A percentile compares a stretch with the other conserved stretches of the same genome.
Conservation (phyloP, 2,797 vertebrate genomes). For the Delichon dasypus region DNA sequence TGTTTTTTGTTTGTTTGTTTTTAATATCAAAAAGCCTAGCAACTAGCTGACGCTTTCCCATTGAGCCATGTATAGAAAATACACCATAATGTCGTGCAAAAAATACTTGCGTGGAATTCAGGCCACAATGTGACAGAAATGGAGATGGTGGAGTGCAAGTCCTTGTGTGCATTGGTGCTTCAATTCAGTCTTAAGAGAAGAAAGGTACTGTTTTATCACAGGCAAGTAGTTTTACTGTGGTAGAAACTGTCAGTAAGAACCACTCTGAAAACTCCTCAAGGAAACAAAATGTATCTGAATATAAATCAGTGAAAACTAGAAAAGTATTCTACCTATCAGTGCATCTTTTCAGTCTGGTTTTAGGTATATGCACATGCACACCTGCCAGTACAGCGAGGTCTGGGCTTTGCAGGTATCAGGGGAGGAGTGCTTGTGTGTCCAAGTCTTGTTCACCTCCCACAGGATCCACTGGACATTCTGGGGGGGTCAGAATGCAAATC, state of each 20-base stretch:
- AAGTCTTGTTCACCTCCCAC: neutral
- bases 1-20: neutral
- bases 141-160: neutral
- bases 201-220: neutral
- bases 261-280: neutral
- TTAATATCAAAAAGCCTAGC: neutral
- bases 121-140: neutral
- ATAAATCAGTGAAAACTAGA: neutral
- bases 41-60: neutral
- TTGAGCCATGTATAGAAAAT: neutral
- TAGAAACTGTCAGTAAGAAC: neutral
- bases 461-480: rapidly evolving
- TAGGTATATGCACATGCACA: rapidly evolving
- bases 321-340: rapidly evolving
- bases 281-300: neutral
- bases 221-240: neutral
- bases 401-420: neutral
- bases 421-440: neutral
- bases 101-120: neutral
- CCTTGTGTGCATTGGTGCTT: neutral
- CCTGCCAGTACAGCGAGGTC: rapidly evolving
- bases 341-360: neutral
- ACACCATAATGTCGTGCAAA: neutral
- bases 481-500: neutral
- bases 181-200: neutral